phyloP scores from a whole-genome alignment of 1,140 invertebrate genomes.

The Penaeus chinensis region DNA sequence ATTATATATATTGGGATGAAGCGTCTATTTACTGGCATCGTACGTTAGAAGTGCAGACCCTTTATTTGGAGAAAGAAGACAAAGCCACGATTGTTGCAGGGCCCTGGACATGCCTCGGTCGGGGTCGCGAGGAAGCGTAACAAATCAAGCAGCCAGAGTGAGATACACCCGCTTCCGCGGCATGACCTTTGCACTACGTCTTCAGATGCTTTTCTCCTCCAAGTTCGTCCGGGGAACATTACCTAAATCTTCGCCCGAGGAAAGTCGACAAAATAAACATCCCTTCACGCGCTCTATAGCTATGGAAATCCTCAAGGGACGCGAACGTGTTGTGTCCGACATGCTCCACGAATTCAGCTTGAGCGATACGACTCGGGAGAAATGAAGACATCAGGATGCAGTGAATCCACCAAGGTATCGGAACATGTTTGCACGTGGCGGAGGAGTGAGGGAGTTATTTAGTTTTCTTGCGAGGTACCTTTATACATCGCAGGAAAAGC shows the following conservation, averaged over 20 bases:
- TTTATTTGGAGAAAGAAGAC: neutral
- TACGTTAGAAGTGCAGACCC: too few species aligned
- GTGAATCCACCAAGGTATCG: constrained; percentile 35
- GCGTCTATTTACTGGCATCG: too few species aligned
- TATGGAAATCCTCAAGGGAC: too few species aligned
- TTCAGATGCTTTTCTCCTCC: neutral
- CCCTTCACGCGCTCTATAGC: too few species aligned
- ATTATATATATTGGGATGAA: too few species aligned
- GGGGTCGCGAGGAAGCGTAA: constrained; percentile 34
- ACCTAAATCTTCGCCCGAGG: too few species aligned
- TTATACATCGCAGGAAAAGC: neutral
- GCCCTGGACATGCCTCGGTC: neutral
- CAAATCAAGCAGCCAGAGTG: constrained; percentile 55
- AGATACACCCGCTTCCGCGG: constrained; percentile 39
- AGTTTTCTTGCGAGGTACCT: constrained; percentile 14
- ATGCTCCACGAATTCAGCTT: too few species aligned
- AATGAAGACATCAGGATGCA: constrained; percentile 45
- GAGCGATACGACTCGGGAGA: neutral
- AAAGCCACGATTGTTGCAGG: neutral
- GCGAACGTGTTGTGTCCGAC: too few species aligned
- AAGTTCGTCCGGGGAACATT: neutral
- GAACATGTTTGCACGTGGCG: constrained; percentile 22
- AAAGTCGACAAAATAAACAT: too few species aligned
- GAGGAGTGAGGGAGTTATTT: constrained; percentile 25
- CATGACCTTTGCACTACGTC: neutral